Percentiles rank a stretch among this genome's conserved stretches.
phyloP scores from a whole-genome alignment of 2,888 invertebrate genomes.

The Caradrina kadenii region DNA sequence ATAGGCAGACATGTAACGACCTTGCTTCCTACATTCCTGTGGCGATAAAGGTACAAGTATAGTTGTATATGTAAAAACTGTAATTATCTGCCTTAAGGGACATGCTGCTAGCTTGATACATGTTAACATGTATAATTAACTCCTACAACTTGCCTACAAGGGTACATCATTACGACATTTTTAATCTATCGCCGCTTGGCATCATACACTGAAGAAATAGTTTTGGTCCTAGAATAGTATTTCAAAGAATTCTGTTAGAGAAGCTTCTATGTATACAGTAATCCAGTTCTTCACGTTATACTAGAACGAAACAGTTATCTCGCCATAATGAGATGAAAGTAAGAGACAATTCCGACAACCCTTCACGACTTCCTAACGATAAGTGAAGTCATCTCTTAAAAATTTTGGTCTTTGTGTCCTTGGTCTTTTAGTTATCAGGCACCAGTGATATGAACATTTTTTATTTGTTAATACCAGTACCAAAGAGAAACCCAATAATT shows the following conservation, averaged over 20 bases:
- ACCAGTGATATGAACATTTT: no score
- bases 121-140: constrained; percentile 42
- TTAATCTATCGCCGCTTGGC: constrained; percentile 6
- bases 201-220: constrained; percentile 3
- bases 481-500: no score
- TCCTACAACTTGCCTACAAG: constrained; percentile 29
- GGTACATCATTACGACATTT: constrained; percentile 24
- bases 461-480: no score
- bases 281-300: not conserved
- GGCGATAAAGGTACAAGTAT: constrained; percentile 1
- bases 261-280: not conserved
- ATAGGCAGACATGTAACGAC: constrained; percentile 17
- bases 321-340: not conserved
- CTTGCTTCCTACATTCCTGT: constrained; percentile 32
- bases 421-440: not conserved
- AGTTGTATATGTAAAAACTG: constrained; percentile 22
- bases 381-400: no score
- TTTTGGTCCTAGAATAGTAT: constrained; percentile 5
- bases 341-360: not conserved
- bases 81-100: constrained; percentile 26
- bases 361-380: not conserved
- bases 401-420: not conserved
- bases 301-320: not conserved
- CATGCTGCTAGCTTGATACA: constrained; percentile 9
- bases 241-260: not conserved